Evolutionary conservation across 2,113 vertebrate species (phyloP).

Genomic region (Sprattus sprattus): DNA sequence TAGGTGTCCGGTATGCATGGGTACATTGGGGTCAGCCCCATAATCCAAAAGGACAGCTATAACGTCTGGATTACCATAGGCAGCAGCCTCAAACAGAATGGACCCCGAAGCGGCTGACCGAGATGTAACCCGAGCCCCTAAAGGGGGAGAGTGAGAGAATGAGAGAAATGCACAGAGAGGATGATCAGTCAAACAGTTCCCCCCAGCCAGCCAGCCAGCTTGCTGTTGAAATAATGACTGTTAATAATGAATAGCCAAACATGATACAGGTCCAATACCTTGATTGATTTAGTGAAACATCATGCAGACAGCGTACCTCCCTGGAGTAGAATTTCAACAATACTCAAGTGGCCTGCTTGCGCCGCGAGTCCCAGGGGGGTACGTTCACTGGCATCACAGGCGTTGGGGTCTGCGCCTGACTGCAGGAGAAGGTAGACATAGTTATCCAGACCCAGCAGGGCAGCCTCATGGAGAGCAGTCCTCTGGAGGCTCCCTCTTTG

Average conservation of each 20-base stretch:
- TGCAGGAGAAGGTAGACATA: slow-evolving; percentile 80
- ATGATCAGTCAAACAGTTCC: too few relatives aligned
- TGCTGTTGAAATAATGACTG: background rate
- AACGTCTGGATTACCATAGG: slow-evolving; percentile 87
- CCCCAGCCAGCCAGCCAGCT: background rate
- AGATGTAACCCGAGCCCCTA: slow-evolving; percentile 85
- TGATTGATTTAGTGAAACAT: background rate
- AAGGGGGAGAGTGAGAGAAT: background rate
- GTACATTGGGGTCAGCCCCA: slow-evolving; percentile 87
- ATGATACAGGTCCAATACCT: background rate
- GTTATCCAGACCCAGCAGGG: slow-evolving; percentile 81
- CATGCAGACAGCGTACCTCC: slow-evolving; percentile 74
- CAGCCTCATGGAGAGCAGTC: slow-evolving; percentile 88
- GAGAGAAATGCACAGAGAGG: background rate
- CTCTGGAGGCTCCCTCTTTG: slow-evolving; percentile 78
- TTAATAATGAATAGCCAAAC: slow-evolving; percentile 11
- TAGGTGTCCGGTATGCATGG: slow-evolving; percentile 86
- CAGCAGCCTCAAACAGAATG: slow-evolving; percentile 87
- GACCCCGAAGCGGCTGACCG: slow-evolving; percentile 73
- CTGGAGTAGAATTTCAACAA: slow-evolving; percentile 81
- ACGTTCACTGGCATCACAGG: slow-evolving; percentile 78
- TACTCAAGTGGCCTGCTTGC: slow-evolving; percentile 81
- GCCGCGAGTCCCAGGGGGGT: slow-evolving; percentile 90
- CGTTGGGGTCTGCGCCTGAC: slow-evolving; percentile 82
- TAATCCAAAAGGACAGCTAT: slow-evolving; percentile 82